These are phyloP conservation scores for Neocrepidodera transversa DNA, from an alignment of 2,888 invertebrate species.

Conservation along the genomic window DNA sequence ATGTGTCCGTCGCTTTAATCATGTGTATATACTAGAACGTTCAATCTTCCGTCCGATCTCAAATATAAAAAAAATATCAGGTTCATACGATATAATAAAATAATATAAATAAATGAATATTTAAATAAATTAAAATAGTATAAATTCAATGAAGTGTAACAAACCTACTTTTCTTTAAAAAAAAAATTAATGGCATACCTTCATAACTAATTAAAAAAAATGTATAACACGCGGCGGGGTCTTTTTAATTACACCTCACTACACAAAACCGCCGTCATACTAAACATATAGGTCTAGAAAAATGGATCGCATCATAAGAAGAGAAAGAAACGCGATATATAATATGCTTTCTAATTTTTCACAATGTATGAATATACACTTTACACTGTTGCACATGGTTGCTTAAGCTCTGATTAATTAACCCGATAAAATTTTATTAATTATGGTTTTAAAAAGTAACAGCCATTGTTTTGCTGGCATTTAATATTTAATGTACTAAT, in stretches of 20 bases:
- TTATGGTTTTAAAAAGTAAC: slow-evolving; percentile 16
- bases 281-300: slow-evolving; percentile 29
- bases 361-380: slow-evolving; percentile 44
- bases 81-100: no score
- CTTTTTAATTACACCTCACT: slow-evolving; percentile 15
- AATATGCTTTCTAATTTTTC: slow-evolving; percentile 57
- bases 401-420: slow-evolving; percentile 30
- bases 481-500: not conserved
- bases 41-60: no score
- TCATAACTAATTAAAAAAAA: slow-evolving; percentile 27
- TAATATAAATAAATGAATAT: no score
- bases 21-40: no score
- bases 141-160: slow-evolving; percentile 12
- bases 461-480: slow-evolving; percentile 5
- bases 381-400: slow-evolving; percentile 38
- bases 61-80: no score
- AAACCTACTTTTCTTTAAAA: slow-evolving; percentile 8
- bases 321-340: slow-evolving; percentile 35
- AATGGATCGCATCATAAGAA: slow-evolving; percentile 31
- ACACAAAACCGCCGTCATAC: slow-evolving; percentile 22
- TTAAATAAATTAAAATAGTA: no score
- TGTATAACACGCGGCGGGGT: slow-evolving; percentile 21
- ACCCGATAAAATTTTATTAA: slow-evolving; percentile 16
- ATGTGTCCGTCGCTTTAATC: no score
- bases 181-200: slow-evolving; percentile 19